These are phyloP conservation scores for Acipenser ruthenus DNA, from an alignment of 2,797 vertebrate species.

Conservation along the genomic window DNA sequence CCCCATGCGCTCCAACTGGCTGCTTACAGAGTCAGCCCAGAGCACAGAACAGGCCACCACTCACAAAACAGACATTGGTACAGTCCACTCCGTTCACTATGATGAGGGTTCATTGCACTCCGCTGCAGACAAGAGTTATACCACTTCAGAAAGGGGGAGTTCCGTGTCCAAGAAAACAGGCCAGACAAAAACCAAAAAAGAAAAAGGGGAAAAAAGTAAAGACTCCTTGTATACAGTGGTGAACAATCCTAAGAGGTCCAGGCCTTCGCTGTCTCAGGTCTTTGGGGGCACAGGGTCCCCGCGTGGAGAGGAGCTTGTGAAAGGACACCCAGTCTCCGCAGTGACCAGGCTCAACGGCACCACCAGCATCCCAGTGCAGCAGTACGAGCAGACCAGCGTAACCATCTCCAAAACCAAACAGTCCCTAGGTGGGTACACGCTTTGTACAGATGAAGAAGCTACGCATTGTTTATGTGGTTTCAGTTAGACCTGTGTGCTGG, in stretches of 20 bases:
- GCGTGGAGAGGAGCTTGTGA: slow-evolving; percentile 15
- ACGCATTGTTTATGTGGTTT: neutral
- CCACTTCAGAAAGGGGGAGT: slow-evolving; percentile 36
- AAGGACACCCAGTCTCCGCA: slow-evolving; percentile 29
- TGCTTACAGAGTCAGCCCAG: slow-evolving; percentile 59
- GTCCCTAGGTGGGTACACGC: slow-evolving; percentile 69
- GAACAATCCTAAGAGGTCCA: slow-evolving; percentile 49
- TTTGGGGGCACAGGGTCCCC: slow-evolving; percentile 37
- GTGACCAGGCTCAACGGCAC: slow-evolving; percentile 21
- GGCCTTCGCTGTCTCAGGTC: slow-evolving; percentile 56
- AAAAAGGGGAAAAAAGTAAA: slow-evolving; percentile 31
- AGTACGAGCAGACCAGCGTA: slow-evolving; percentile 66
- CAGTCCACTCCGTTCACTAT: slow-evolving; percentile 28
- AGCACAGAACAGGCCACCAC: slow-evolving; percentile 20
- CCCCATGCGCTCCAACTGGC: slow-evolving; percentile 69
- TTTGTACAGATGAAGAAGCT: too few relatives aligned
- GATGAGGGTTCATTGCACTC: slow-evolving; percentile 38
- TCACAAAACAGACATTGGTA: slow-evolving; percentile 30
- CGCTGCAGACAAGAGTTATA: slow-evolving; percentile 37
- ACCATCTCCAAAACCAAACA: slow-evolving; percentile 86
- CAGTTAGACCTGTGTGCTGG: rapidly evolving
- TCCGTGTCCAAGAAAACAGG: slow-evolving; percentile 35
- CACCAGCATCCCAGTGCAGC: slow-evolving; percentile 24
- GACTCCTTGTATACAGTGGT: slow-evolving; percentile 49
- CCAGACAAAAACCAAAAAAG: slow-evolving; percentile 30